phyloP scores from a whole-genome alignment of 2,797 vertebrate species.

The Muscicapa comitata region DNA sequence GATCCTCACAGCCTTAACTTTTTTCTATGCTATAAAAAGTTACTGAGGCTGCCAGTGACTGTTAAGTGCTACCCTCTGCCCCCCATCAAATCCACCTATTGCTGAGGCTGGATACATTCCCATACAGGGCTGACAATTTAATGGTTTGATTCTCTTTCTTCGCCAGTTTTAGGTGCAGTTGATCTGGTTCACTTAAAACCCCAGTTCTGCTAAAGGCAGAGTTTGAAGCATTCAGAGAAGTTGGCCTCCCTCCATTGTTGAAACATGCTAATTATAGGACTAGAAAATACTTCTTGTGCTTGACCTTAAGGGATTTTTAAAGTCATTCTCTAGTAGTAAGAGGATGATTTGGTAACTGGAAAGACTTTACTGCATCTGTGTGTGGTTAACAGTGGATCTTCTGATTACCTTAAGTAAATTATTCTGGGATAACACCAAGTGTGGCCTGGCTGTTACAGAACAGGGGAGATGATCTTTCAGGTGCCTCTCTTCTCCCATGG shows the following conservation, averaged over 20 bases:
- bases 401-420: background rate
- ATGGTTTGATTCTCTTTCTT: background rate
- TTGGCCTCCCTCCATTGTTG: background rate
- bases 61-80: background rate
- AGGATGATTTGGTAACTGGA: background rate
- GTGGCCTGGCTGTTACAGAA: background rate
- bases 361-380: background rate
- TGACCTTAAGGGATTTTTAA: background rate
- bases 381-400: background rate
- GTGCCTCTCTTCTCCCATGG: background rate
- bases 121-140: background rate
- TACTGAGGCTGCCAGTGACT: background rate
- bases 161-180: background rate
- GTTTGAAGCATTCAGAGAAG: background rate
- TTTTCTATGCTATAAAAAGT: background rate
- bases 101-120: accelerated
- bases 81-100: background rate
- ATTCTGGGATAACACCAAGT: background rate
- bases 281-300: background rate
- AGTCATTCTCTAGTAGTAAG: background rate
- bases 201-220: background rate
- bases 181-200: background rate
- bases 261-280: background rate
- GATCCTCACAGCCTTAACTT: background rate
- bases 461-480: background rate